Base-by-base conservation (phyloP, 2,888 invertebrate genomes). In the Tenodera sinensis region DNA sequence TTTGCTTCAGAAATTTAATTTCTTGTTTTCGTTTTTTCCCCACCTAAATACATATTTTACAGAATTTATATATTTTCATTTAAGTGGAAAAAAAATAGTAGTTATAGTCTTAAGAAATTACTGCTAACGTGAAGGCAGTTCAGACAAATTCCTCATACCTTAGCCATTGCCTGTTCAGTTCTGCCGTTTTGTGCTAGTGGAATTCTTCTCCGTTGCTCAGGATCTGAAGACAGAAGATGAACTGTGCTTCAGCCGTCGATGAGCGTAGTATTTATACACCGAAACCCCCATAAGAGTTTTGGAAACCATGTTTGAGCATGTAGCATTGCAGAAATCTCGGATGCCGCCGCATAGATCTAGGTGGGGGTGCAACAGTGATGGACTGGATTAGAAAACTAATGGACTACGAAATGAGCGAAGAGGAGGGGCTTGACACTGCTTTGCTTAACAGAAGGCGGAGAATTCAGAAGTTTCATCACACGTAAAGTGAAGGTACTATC, bases 181-280 rank as follows among this genome's bases (percentile, higher is more conserved):
- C 15, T 54, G 3, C 54, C 54, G 54, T 54, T 54, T 15, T 54
- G 54, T 15, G 12, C 54, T 54, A 54, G 54, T 71, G 54, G 20
- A 20, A 20, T 71, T 71, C 54, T 71, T 15, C 20, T 71, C 87
- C 82, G 87, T 34, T 84, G 83, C 82, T 87, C 83, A 34, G 42
- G 42, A 34, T 83, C 82, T 71, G 42, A 82, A n/a, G 87, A 25
- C 82, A 87, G 87, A 87, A 87, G 83, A 83, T 81, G 86, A 85
- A 89, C 87, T 89, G 89, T 87, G 30, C 83, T 83, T 83, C 25
- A 27, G 28, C 34, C 54, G 87, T 83, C 83, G 89, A 89, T 85
- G 89, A 83, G 83, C 15, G 54, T 15, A 71, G 83, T 85, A 89
- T 89, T 89, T 89, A 89, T 89, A 89, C 85, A 47, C 42, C 27